Percentiles rank a stretch among this genome's conserved stretches.
Conservation (phyloP, 2,888 invertebrate genomes). For the Aricia artaxerxes region DNA sequence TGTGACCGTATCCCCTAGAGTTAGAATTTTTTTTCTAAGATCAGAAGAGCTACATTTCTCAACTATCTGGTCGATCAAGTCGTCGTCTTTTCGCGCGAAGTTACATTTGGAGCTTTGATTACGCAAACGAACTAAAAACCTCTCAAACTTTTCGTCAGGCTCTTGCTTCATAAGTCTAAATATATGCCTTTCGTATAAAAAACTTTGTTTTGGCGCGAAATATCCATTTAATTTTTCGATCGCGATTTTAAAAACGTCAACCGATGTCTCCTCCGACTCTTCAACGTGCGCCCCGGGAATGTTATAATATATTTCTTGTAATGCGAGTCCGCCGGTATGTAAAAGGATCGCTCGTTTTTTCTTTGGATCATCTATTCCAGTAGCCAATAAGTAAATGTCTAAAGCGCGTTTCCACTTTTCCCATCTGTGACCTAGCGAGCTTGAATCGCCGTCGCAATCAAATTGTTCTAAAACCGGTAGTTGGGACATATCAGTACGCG, state of each 20-base stretch:
- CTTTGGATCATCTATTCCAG: too few species aligned
- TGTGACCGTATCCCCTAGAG: background rate
- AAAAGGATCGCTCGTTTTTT: too few species aligned
- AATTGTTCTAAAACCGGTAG: constrained; percentile 30
- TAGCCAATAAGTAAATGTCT: background rate
- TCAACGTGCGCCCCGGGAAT: background rate
- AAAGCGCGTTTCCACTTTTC: constrained; percentile 37
- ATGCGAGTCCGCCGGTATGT: too few species aligned
- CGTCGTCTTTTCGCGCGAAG: background rate
- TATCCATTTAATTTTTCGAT: constrained; percentile 37
- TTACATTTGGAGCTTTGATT: constrained; percentile 11
- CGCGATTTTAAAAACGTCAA: constrained; percentile 36
- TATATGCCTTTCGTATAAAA: constrained; percentile 36
- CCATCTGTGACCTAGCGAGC: constrained; percentile 34
- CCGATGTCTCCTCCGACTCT: background rate
- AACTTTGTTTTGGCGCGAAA: constrained; percentile 40
- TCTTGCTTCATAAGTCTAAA: background rate
- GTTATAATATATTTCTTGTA: background rate
- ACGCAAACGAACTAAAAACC: background rate
- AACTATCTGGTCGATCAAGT: background rate
- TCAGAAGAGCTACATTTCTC: background rate
- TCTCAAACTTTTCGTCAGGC: background rate
- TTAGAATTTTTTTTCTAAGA: background rate
- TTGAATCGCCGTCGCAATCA: constrained; percentile 33
- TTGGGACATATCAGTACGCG: background rate